These are phyloP conservation scores for Torymus aiolomorphi DNA, from an alignment of 2,888 invertebrate genomes.

Conservation along the genomic window DNA sequence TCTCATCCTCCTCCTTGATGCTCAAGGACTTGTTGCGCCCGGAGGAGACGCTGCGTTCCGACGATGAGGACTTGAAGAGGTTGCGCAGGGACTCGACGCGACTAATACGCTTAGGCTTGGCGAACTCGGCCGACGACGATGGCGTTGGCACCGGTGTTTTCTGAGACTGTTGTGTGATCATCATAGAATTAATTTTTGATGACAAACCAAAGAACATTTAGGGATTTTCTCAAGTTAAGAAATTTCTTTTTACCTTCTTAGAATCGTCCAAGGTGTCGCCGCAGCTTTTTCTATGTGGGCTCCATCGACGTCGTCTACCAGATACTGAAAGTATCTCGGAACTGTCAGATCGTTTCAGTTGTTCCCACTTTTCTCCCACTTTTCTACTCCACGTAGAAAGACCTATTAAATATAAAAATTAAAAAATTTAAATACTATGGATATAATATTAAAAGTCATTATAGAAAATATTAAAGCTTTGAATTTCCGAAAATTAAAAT, in stretches of 20 bases:
- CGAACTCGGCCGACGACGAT: constrained; percentile 52
- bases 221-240: too few relatives aligned
- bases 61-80: constrained; percentile 71
- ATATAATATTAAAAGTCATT: too few relatives aligned
- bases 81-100: constrained; percentile 78
- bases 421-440: not conserved
- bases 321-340: constrained; percentile 77
- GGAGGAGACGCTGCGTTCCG: constrained; percentile 64
- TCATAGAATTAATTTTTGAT: too few relatives aligned
- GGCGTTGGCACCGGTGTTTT: not conserved
- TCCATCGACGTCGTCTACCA: constrained; percentile 75
- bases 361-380: constrained; percentile 80
- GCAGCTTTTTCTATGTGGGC: constrained; percentile 69
- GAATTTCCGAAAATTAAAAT: not conserved
- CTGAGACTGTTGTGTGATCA: not conserved
- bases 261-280: constrained; percentile 22
- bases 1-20: constrained; percentile 64
- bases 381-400: constrained; percentile 80
- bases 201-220: too few relatives aligned
- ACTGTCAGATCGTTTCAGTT: constrained; percentile 79
- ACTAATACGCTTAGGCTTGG: constrained; percentile 74
- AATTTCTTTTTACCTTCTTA: constrained; percentile 29
- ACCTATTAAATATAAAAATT: constrained; percentile 73
- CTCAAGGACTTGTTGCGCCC: constrained; percentile 63
- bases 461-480: too few relatives aligned